Evolutionary conservation across 1,140 invertebrate genomes (phyloP).

Genomic region (Bemisia tabaci): DNA sequence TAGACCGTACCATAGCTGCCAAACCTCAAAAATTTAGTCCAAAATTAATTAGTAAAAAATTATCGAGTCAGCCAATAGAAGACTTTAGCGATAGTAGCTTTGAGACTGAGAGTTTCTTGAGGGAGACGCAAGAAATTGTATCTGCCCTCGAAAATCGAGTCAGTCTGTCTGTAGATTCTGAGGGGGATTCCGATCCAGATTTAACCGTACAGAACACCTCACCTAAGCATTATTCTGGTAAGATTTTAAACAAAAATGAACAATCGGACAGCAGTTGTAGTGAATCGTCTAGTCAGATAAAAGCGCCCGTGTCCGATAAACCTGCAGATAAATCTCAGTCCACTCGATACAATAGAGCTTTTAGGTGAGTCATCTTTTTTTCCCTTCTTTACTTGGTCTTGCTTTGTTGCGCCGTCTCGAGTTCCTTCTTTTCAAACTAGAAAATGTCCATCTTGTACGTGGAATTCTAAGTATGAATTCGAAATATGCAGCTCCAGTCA

Average conservation of each 20-base stretch:
- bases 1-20: not conserved
- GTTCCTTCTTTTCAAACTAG: not conserved
- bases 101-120: constrained; percentile 37
- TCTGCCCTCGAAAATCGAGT: constrained; percentile 37
- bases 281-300: constrained; percentile 8
- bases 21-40: not conserved
- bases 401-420: not conserved
- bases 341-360: constrained; percentile 10
- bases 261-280: constrained; percentile 18
- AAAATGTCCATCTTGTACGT: too few relatives aligned
- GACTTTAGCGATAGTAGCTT: constrained; percentile 11
- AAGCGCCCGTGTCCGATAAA: constrained; percentile 5
- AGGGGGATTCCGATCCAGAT: constrained; percentile 26
- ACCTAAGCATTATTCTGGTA: constrained; percentile 4
- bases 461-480: too few relatives aligned
- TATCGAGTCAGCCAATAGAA: not conserved
- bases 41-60: constrained; percentile 4
- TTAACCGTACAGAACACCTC: constrained; percentile 6
- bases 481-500: too few relatives aligned
- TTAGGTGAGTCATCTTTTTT: constrained; percentile 9
- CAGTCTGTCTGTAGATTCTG: constrained; percentile 23
- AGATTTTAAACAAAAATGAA: not conserved
- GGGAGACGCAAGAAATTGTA: constrained; percentile 38
- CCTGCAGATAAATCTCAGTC: not conserved
- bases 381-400: not conserved